Evolutionary conservation across 2,888 invertebrate species (phyloP), one percentile per base, ranked within the genome.

Genomic region (Criorhina ranunculi): DNA sequence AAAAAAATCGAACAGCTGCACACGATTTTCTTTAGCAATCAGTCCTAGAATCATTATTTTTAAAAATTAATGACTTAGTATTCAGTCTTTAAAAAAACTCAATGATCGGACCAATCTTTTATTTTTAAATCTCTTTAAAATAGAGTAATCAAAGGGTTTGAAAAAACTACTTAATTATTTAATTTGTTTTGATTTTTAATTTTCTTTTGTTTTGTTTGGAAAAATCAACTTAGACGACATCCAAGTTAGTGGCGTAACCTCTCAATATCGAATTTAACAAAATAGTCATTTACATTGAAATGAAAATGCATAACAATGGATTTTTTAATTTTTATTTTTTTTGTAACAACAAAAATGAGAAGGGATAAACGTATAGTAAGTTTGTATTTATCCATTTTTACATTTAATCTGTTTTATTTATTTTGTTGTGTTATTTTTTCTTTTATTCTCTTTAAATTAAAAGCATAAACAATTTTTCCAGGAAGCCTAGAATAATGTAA

Each of bases 261-360:
- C 79, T 79, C 79, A 79, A 59, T 66, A 79, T 64, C 79, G 79
- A 79, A 79, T 79, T 79, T 79, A 79, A 72, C 11, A 51, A 29
- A 66, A 49, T 60, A 64, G 33, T 17, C 29, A 33, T 35, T 24
- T 57, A 35, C 57, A 70, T 19, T 15, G 17, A 44, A 17, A 35
- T 57, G 46, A 24, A 60, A 60, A 60, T n/a, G n/a, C n/a, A n/a
- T 33, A 67, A 53, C 24, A 15, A 33, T 6, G 9, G 2, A 11
- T 24, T 19, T 6, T 29, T 37, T 37, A 3, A 9, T 35, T 12
- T 24, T 4, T 4, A 24, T 24, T 37, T 37, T 15, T 29, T 51
- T 66, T 12, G n/a, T 5, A 51, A 40, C 5, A 51, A 6, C 15
- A 8, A 15, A 33, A 19, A 6, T 2, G 17, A 19, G 17, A 17